Base-by-base conservation (phyloP, 2,113 vertebrate genomes). In the Cryptoleucopteryx plumbea region DNA sequence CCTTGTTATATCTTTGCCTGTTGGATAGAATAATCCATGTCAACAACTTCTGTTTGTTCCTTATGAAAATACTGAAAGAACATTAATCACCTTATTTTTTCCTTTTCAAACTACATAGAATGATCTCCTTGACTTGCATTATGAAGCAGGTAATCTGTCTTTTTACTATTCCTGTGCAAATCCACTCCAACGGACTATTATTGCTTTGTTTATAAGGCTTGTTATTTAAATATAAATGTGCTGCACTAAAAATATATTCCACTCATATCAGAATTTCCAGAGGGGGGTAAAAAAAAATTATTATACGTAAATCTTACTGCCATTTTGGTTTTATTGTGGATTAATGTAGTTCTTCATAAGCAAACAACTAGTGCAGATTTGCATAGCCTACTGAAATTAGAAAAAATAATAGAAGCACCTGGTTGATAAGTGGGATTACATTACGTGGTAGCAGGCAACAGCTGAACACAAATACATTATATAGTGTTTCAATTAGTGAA, bases 161-260 rank as follows among this genome's bases (percentile, higher is more conserved):
- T 73, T 88, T 78, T 77, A 88, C 67, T 58, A 66, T 47, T 90
- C 53, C 86, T 61, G 17, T 82, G 47, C 42, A 95, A 95, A 94
- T 58, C 63, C 59, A 73, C 26, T 93, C 40, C 84, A 82, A 65
- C 42, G 34, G 47, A 84, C 43, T 84, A 43, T 36, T 94, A 86
- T 2, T 86, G 68, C 50, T 93, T 73, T 88, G 72, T 71, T 94
- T 86, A 86, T 59, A 92, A 56, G 50, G 56, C 36, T 71, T 74
- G 17, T 73, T 91, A 91, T 87, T 89, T 88, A 86, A 93, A 92
- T 66, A 88, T 52, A 93, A 86, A 71, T 59, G n/a, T 59, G 63
- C 38, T 29, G 34, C 50, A 83, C 65, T 88, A 90, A 92, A 93
- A 86, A 89, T 83, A 78, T 26, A 88, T 95, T 94, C 78, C 32